These are phyloP conservation scores for Microdon myrmicae DNA, from an alignment of 2,888 invertebrate genomes.

Conservation along the genomic window DNA sequence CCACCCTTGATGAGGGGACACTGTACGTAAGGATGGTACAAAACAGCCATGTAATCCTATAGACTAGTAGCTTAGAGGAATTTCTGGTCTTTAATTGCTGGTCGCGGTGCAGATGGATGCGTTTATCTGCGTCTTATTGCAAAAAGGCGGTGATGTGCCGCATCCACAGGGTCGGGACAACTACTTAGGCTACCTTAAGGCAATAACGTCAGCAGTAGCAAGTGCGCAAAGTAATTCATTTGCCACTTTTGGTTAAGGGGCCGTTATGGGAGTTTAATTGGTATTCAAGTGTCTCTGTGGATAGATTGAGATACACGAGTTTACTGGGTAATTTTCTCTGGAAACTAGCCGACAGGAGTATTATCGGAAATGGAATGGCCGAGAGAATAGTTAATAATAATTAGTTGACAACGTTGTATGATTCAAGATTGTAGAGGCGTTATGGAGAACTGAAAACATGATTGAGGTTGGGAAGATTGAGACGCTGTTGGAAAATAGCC, in stretches of 20 bases:
- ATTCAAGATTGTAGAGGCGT: too few relatives aligned
- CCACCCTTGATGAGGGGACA: too few relatives aligned
- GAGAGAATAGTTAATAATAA: too few relatives aligned
- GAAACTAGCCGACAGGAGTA: too few relatives aligned
- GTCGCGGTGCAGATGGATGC: constrained; percentile 8
- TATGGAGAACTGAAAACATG: too few relatives aligned
- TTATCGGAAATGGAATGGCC: too few relatives aligned
- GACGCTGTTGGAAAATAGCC: too few relatives aligned
- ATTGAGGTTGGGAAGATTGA: too few relatives aligned
- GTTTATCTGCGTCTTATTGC: too few relatives aligned
- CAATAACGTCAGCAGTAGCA: background rate
- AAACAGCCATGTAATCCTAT: constrained; percentile 12
- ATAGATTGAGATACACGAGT: constrained; percentile 7
- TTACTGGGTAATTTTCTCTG: too few relatives aligned
- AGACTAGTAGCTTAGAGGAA: constrained; percentile 28
- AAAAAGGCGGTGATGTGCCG: background rate
- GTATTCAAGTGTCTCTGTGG: background rate
- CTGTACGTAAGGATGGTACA: too few relatives aligned
- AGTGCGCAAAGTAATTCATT: constrained; percentile 28
- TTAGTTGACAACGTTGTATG: too few relatives aligned
- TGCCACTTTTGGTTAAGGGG: constrained; percentile 35
- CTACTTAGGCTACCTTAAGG: background rate
- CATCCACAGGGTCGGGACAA: constrained; percentile 31
- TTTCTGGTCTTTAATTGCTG: constrained; percentile 34
- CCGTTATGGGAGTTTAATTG: constrained; percentile 39